These are phyloP conservation scores for Fundulus diaphanus DNA, from an alignment of 2,797 vertebrate genomes.

Conservation along the genomic window DNA sequence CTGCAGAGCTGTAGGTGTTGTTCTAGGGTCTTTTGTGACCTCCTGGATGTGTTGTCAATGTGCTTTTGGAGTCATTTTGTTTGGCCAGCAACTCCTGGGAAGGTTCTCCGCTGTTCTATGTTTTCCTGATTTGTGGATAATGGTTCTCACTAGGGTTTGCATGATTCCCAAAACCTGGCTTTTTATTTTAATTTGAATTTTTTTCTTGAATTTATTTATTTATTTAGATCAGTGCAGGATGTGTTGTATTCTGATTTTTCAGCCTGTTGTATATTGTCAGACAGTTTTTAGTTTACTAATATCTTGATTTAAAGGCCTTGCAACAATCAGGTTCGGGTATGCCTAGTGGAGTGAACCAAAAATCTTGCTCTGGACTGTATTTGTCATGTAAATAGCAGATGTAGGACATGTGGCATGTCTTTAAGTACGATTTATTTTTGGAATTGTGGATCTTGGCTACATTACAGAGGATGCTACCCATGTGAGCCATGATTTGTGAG, in stretches of 20 bases:
- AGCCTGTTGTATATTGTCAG: not conserved
- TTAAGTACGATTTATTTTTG: not conserved
- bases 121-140: too few relatives aligned
- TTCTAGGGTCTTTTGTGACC: not conserved
- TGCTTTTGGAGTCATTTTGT: too few relatives aligned
- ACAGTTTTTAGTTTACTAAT: not conserved
- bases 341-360: not conserved
- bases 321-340: not conserved
- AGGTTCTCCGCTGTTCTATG: too few relatives aligned
- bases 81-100: too few relatives aligned
- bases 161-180: not conserved
- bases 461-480: not conserved
- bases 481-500: not conserved
- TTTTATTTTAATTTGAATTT: too few relatives aligned
- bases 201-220: not conserved
- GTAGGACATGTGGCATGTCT: not conserved
- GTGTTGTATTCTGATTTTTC: too few relatives aligned
- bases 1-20: too few relatives aligned
- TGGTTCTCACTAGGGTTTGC: not conserved
- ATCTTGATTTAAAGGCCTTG: not conserved
- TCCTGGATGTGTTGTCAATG: too few relatives aligned
- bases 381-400: not conserved
- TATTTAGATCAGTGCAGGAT: not conserved
- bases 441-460: not conserved
- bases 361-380: not conserved